These are phyloP conservation scores for Gymnothorax javanicus DNA, from an alignment of 2,797 vertebrate genomes.

Conservation along the genomic window DNA sequence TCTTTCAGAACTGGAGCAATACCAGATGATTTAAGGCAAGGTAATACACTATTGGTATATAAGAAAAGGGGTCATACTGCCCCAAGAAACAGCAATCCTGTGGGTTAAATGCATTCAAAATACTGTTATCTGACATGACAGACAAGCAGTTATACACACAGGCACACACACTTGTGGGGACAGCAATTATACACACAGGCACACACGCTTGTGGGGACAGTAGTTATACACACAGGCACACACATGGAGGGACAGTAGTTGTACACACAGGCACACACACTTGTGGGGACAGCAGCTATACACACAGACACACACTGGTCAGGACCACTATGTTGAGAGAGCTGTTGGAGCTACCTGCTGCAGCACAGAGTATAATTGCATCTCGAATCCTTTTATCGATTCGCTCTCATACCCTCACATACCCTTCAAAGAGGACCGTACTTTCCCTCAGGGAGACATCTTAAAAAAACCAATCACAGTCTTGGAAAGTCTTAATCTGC, in stretches of 20 bases:
- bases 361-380: constrained; percentile 9
- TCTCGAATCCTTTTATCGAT: neutral
- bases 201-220: neutral
- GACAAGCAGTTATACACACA: neutral
- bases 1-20: too few species aligned
- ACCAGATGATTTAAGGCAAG: too few species aligned
- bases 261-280: neutral
- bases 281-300: too few species aligned
- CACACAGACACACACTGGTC: neutral
- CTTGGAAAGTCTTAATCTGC: neutral
- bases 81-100: too few species aligned
- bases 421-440: neutral
- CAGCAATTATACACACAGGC: neutral
- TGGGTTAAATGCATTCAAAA: too few species aligned
- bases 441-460: neutral
- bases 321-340: neutral
- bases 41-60: too few species aligned
- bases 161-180: neutral
- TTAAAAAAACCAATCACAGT: constrained; percentile 3
- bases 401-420: neutral
- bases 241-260: too few species aligned
- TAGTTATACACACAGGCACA: neutral
- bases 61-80: too few species aligned
- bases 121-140: too few species aligned
- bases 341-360: constrained; percentile 3